phyloP scores from a whole-genome alignment of 2,888 invertebrate genomes.

The Drosophila paramelanica region DNA sequence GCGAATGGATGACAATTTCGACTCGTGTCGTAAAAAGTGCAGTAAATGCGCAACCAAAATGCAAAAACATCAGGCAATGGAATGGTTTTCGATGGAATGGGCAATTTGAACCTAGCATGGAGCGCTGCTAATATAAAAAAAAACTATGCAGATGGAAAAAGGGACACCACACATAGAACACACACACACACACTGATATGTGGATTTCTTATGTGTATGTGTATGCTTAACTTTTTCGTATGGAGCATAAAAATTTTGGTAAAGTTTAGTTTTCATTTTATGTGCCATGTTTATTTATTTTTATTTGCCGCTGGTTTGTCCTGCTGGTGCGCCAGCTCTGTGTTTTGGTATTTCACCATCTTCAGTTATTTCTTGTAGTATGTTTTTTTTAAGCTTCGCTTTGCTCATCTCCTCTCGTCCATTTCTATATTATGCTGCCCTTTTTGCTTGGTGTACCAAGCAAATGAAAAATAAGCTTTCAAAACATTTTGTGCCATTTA shows the following conservation, averaged over 20 bases:
- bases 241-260: slow-evolving; percentile 70
- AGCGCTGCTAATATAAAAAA: slow-evolving; percentile 35
- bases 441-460: slow-evolving; percentile 59
- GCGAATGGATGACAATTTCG: slow-evolving; percentile 84
- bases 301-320: slow-evolving; percentile 68
- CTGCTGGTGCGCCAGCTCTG: slow-evolving; percentile 27
- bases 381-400: slow-evolving; percentile 16
- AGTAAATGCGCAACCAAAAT: slow-evolving; percentile 56
- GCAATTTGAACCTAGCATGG: slow-evolving; percentile 33
- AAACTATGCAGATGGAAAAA: slow-evolving; percentile 8
- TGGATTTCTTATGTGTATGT: slow-evolving; percentile 17
- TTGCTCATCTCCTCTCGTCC: slow-evolving; percentile 2
- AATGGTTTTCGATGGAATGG: slow-evolving; percentile 34
- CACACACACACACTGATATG: slow-evolving; percentile 18
- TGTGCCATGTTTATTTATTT: slow-evolving; percentile 80
- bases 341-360: slow-evolving; percentile 56
- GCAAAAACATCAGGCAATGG: slow-evolving; percentile 52
- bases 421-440: slow-evolving; percentile 39
- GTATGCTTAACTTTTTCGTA: slow-evolving; percentile 59
- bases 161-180: slow-evolving; percentile 14
- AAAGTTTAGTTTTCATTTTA: slow-evolving; percentile 79
- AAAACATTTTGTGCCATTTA: slow-evolving; percentile 81
- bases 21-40: slow-evolving; percentile 79
- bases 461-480: slow-evolving; percentile 80
- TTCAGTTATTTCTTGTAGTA: slow-evolving; percentile 58